A percentile compares a stretch with the other conserved stretches of the same genome.
phyloP scores from a whole-genome alignment of 2,888 invertebrate genomes.

The Drosophila ustulata region DNA sequence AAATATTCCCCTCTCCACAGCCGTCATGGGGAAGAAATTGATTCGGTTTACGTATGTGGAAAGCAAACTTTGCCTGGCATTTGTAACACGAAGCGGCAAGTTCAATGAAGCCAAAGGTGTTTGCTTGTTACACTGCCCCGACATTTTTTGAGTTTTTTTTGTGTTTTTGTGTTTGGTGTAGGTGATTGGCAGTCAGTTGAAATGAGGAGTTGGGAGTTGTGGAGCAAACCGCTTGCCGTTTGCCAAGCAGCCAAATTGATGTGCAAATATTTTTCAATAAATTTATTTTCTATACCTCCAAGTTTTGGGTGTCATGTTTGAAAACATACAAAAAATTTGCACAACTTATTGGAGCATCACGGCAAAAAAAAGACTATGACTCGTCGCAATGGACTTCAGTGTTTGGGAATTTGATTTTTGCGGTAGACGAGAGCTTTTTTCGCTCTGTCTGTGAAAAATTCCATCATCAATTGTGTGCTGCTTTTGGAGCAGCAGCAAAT shows the following conservation, averaged over 20 bases:
- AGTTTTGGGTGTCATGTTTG: slow-evolving; percentile 77
- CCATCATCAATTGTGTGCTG: not conserved
- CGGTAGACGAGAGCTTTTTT: not conserved
- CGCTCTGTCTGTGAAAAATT: slow-evolving; percentile 1
- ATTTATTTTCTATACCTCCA: slow-evolving; percentile 67
- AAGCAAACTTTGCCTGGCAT: slow-evolving; percentile 59
- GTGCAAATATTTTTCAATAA: slow-evolving; percentile 79
- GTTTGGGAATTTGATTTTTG: slow-evolving; percentile 32
- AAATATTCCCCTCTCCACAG: slow-evolving; percentile 40
- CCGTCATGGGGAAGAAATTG: slow-evolving; percentile 52
- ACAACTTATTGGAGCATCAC: slow-evolving; percentile 45
- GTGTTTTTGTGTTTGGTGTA: slow-evolving; percentile 26
- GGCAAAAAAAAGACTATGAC: slow-evolving; percentile 14
- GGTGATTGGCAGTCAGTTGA: slow-evolving; percentile 46
- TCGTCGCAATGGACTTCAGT: not conserved
- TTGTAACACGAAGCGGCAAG: slow-evolving; percentile 72
- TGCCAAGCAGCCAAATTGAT: slow-evolving; percentile 69
- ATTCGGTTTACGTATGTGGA: slow-evolving; percentile 72
- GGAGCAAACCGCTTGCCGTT: slow-evolving; percentile 25
- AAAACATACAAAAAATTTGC: slow-evolving; percentile 61
- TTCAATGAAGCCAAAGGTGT: slow-evolving; percentile 80
- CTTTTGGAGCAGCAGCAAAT: not conserved
- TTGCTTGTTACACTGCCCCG: slow-evolving; percentile 44
- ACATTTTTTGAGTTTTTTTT: slow-evolving; percentile 4
- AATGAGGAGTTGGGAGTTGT: not conserved